Evolutionary conservation across 2,888 invertebrate species (phyloP).

Genomic region (Agrotis clavis): DNA sequence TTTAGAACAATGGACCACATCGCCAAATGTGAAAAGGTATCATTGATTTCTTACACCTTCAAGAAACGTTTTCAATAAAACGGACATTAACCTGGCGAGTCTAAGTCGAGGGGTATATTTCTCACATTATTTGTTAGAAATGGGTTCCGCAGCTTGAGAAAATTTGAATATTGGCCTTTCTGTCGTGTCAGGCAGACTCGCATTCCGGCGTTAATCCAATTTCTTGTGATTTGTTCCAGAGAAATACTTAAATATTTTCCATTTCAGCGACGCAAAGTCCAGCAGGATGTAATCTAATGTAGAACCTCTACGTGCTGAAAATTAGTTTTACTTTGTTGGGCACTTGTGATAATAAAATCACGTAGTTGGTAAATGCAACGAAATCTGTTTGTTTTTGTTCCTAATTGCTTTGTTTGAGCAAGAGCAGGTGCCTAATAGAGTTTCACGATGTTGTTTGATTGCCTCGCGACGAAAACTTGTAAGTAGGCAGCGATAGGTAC

Average conservation of each 20-base stretch:
- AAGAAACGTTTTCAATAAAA: constrained; percentile 16
- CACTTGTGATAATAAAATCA: constrained; percentile 56
- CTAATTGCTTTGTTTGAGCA: constrained; percentile 55
- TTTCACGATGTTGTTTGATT: constrained; percentile 51
- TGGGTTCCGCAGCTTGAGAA: constrained; percentile 27
- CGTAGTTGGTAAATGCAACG: constrained; percentile 53
- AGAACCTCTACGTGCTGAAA: constrained; percentile 50
- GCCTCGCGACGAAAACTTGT: constrained; percentile 51
- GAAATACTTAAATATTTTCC: constrained; percentile 46
- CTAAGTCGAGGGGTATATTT: constrained; percentile 29
- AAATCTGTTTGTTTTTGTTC: constrained; percentile 51
- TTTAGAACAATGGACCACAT: neutral
- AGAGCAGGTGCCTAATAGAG: constrained; percentile 40
- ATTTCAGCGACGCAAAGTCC: constrained; percentile 35
- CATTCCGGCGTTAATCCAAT: constrained; percentile 47
- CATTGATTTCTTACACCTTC: constrained; percentile 12
- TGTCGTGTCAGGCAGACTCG: constrained; percentile 39
- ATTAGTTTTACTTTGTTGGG: constrained; percentile 60
- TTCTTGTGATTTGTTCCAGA: constrained; percentile 54
- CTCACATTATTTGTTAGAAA: constrained; percentile 49
- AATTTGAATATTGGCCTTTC: constrained; percentile 58
- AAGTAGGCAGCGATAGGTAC: constrained; percentile 54
- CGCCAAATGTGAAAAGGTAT: neutral
- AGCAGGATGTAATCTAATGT: constrained; percentile 54
- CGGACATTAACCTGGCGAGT: constrained; percentile 5